Percentiles rank a stretch among this genome's conserved stretches.
Evolutionary conservation across 2,888 invertebrate species (phyloP).

Genomic region (Opisthograptis luteolata): DNA sequence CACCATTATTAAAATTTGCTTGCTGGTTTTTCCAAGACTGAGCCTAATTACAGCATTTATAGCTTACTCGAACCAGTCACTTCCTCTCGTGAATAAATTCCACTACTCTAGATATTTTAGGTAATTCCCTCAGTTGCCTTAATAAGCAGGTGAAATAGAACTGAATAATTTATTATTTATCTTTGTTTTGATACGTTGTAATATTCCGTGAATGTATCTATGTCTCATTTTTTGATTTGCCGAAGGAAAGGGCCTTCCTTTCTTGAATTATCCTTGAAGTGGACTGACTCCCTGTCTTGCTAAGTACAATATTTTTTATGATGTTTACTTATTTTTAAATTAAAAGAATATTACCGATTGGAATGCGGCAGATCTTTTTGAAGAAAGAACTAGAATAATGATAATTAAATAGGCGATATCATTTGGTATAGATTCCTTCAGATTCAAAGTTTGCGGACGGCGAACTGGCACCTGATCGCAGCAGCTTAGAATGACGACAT

Average conservation of each 20-base stretch:
- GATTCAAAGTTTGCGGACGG: not conserved
- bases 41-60: not conserved
- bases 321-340: too few species aligned
- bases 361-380: too few species aligned
- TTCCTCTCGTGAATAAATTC: not conserved
- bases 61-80: not conserved
- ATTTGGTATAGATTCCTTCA: too few species aligned
- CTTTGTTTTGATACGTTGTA: too few species aligned
- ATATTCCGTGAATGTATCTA: not conserved
- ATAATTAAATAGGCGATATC: too few species aligned
- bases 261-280: too few species aligned
- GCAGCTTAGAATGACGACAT: conserved; percentile 28
- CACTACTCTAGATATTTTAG: not conserved
- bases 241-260: too few species aligned
- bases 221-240: too few species aligned
- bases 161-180: not conserved
- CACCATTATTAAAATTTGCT: not conserved
- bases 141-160: not conserved
- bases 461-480: conserved; percentile 2
- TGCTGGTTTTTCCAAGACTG: not conserved
- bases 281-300: too few species aligned
- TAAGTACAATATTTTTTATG: too few species aligned
- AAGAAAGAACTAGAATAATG: too few species aligned
- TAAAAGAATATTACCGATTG: too few species aligned
- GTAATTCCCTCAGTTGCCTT: not conserved